These are phyloP conservation scores for Bibio marci DNA, from an alignment of 2,888 invertebrate species.

Conservation along the genomic window DNA sequence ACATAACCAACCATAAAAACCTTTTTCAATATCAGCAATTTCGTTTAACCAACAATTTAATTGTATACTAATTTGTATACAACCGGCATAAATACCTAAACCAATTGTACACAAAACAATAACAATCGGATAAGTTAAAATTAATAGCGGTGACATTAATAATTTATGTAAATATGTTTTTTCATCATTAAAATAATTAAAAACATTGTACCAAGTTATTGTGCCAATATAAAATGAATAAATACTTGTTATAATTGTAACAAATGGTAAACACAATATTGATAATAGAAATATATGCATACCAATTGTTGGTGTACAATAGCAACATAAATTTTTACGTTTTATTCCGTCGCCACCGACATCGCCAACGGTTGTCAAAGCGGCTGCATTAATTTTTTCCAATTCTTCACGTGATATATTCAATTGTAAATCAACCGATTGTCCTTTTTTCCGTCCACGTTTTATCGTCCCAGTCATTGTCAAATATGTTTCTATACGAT, in stretches of 20 bases:
- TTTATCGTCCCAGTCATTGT: constrained; percentile 60
- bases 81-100: constrained; percentile 46
- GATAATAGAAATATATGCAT: constrained; percentile 47
- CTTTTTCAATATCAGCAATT: constrained; percentile 57
- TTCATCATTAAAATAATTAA: constrained; percentile 50
- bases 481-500: constrained; percentile 34
- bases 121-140: constrained; percentile 50
- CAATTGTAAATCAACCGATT: constrained; percentile 52
- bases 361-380: constrained; percentile 33
- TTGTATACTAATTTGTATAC: constrained; percentile 50
- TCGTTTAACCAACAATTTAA: constrained; percentile 51
- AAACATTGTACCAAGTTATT: constrained; percentile 59
- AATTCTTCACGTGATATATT: constrained; percentile 54
- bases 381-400: constrained; percentile 45
- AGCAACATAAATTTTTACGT: constrained; percentile 36
- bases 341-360: constrained; percentile 35
- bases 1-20: constrained; percentile 64
- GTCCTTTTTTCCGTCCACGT: constrained; percentile 52
- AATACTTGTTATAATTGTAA: constrained; percentile 40
- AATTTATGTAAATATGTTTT: constrained; percentile 42
- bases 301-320: constrained; percentile 40
- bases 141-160: constrained; percentile 45
- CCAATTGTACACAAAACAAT: constrained; percentile 47
- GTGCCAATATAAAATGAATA: constrained; percentile 62
- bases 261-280: constrained; percentile 46